Conservation (phyloP, 2,888 invertebrate genomes). For the Chrysotoxum bicinctum region DNA sequence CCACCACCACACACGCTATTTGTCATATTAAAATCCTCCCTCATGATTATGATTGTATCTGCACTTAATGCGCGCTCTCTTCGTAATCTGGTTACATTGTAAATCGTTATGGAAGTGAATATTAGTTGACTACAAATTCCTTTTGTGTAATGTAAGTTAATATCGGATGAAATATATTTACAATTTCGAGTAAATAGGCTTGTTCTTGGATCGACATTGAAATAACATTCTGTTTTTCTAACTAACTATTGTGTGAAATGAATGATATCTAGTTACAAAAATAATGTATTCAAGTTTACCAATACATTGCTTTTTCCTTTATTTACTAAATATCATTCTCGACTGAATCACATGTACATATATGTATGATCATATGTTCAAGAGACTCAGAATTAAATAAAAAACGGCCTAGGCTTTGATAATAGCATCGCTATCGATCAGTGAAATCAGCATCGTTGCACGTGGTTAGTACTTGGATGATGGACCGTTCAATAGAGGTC, state of each 20-base stretch:
- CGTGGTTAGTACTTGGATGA: too few species aligned
- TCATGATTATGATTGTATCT: slow-evolving; percentile 36
- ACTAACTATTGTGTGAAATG: neutral
- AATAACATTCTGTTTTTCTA: neutral
- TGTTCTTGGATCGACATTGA: neutral
- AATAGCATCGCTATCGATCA: too few species aligned
- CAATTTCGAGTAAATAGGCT: neutral
- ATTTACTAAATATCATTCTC: too few species aligned
- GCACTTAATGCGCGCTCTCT: slow-evolving; percentile 35
- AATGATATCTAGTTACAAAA: neutral
- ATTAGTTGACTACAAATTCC: slow-evolving; percentile 23
- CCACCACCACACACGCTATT: slow-evolving; percentile 21
- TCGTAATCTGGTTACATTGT: slow-evolving; percentile 9
- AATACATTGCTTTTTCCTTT: neutral
- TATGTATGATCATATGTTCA: too few species aligned
- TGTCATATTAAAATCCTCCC: slow-evolving; percentile 26
- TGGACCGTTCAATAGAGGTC: too few species aligned
- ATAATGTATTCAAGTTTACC: neutral
- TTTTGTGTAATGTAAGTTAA: slow-evolving; percentile 12
- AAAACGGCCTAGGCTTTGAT: too few species aligned
- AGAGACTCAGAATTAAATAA: too few species aligned
- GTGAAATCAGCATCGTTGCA: too few species aligned
- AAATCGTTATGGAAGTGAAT: slow-evolving; percentile 25
- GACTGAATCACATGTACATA: too few species aligned
- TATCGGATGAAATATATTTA: slow-evolving; percentile 2